Evolutionary conservation across 2,113 vertebrate genomes (phyloP), one percentile per base, ranked within the genome.

Genomic region (Leptodactylus fuscus): DNA sequence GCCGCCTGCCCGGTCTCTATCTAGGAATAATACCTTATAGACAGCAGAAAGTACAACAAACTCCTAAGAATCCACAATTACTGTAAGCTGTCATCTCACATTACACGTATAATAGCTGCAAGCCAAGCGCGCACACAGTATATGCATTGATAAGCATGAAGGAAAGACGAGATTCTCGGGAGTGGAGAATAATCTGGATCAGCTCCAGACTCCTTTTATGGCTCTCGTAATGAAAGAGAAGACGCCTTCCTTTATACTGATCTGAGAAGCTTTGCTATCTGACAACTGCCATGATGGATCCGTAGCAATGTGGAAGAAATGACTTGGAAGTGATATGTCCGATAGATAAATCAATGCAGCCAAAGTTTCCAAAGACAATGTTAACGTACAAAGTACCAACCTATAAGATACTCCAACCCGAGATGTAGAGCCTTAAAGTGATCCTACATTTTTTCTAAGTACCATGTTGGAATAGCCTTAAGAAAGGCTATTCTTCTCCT

Each of bases 21-120:
- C 46, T 48, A 48, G 46, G 46, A 48, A 48, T 15, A 11, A 48
- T 15, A 13, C 13, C 8, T 13, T 48, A 48, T 48, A 13, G 12
- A 7, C 46, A 48, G 46, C 2, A 48, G 46, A 48, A 48, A 48
- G 13, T 2, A 48, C 58, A 29, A 62, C 16, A 22, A 29, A 4
- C 27, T 13, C 9, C n/a, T 15, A 74, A 38, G 13, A 29, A 38
- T 70, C 67, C 27, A 48, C 27, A 51, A 32, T 53, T 78, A 58
- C 76, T 38, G 49, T n/a, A 78, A 58, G 4, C n/a, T 22, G 32
- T 10, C 4, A 29, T 53, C 20, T 78, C 44, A 58, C 34, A 58
- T 58, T 58, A 78, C 76, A 60, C 5, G 41, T 10, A 79, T 79
- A 24, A 24, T 41, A 79, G 51, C 76, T 79, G 22, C 1, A 41